Conservation (phyloP, 2,113 vertebrate species). For the Maccullochella peelii region DNA sequence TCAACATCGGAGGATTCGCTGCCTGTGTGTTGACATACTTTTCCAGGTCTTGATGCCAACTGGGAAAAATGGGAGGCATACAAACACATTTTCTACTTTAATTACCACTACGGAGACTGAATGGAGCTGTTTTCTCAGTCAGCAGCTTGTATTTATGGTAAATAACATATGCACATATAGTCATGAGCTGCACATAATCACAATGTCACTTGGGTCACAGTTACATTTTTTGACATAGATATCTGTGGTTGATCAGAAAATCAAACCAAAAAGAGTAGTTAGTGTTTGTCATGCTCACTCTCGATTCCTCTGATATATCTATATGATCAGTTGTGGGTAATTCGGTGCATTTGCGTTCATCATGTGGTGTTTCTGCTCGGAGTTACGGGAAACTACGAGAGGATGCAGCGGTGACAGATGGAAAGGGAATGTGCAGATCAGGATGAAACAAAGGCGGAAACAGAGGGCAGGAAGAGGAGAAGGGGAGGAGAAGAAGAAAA, state of each 20-base stretch:
- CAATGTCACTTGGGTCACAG: constrained; percentile 36
- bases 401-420: constrained; percentile 70
- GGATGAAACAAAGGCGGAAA: constrained; percentile 72
- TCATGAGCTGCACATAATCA: constrained; percentile 27
- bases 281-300: background rate
- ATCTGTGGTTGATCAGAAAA: constrained; percentile 37
- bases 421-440: constrained; percentile 67
- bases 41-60: constrained; percentile 73
- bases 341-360: constrained; percentile 43
- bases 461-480: constrained; percentile 57
- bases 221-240: constrained; percentile 18
- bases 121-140: constrained; percentile 51
- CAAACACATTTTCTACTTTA: constrained; percentile 69
- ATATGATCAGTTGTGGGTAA: constrained; percentile 36
- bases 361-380: constrained; percentile 32
- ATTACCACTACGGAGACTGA: constrained; percentile 68
- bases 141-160: constrained; percentile 64
- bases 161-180: constrained; percentile 54
- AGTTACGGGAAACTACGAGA: constrained; percentile 40
- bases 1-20: constrained; percentile 71
- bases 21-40: constrained; percentile 73
- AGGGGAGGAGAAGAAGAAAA: constrained; percentile 6
- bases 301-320: constrained; percentile 22
- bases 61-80: constrained; percentile 60
- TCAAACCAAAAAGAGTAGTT: constrained; percentile 5